These are phyloP conservation scores for Mormoops blainvillei DNA, from an alignment of 2,113 vertebrate genomes.

Conservation along the genomic window DNA sequence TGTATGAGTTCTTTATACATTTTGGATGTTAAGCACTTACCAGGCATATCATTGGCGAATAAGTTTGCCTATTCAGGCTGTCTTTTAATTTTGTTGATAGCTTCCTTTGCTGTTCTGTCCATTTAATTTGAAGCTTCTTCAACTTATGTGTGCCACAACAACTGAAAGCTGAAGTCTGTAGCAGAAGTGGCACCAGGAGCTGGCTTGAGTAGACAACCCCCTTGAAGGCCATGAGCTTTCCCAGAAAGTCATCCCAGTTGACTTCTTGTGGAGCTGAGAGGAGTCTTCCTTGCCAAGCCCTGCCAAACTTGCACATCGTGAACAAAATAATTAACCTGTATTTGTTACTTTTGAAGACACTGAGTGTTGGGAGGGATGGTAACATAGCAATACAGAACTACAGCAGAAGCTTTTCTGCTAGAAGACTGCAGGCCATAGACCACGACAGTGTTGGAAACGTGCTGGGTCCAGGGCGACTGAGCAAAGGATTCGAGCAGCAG, in stretches of 20 bases:
- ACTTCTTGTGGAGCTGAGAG: not conserved
- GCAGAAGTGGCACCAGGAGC: no score
- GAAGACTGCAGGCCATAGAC: not conserved
- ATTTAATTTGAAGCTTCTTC: fast-evolving
- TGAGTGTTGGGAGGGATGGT: not conserved
- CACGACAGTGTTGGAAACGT: no score
- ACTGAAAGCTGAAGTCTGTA: not conserved
- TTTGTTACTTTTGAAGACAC: not conserved
- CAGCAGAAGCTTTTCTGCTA: not conserved
- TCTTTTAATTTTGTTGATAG: no score
- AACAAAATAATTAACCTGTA: not conserved
- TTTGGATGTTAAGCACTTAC: no score
- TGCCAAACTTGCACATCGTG: not conserved
- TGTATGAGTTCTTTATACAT: no score
- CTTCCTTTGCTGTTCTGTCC: not conserved
- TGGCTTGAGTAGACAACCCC: not conserved
- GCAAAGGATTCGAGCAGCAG: not conserved
- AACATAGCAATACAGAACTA: not conserved
- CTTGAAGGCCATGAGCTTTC: not conserved
- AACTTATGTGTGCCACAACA: not conserved
- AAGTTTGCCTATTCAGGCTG: not conserved
- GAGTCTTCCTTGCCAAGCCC: not conserved
- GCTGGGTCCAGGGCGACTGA: not conserved
- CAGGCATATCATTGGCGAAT: not conserved
- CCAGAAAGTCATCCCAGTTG: not conserved